These are phyloP conservation scores for Micrasema longulum DNA, from an alignment of 1,140 invertebrate species.

Conservation along the genomic window DNA sequence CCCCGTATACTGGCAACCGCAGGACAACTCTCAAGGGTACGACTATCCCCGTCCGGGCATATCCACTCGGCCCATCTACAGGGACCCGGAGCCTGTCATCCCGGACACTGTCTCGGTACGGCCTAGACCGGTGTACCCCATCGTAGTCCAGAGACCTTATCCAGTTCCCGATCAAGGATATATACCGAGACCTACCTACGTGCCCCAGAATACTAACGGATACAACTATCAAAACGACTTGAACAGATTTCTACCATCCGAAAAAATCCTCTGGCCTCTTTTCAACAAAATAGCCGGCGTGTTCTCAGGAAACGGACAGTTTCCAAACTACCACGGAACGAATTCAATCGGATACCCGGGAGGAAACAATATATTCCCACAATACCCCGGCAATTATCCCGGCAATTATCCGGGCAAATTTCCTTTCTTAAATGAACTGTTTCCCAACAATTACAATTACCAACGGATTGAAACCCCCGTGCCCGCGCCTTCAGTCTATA, in stretches of 20 bases:
- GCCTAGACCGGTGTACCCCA: conserved; percentile 41
- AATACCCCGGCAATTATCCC: conserved; percentile 40
- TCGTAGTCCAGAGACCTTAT: neutral
- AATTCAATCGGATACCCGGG: conserved; percentile 45
- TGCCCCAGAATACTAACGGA: conserved; percentile 6
- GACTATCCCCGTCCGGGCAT: conserved; percentile 40
- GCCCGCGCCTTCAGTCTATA: conserved; percentile 7
- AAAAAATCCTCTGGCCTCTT: conserved; percentile 47
- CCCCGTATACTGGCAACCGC: conserved; percentile 10
- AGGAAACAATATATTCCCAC: conserved; percentile 23
- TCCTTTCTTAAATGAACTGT: conserved; percentile 33
- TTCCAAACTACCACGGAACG: conserved; percentile 18
- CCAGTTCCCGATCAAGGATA: conserved; percentile 5
- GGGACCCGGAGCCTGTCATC: conserved; percentile 22
- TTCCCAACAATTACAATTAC: conserved; percentile 42
- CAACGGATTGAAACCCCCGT: neutral
- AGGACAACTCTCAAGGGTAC: conserved; percentile 21
- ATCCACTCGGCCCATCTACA: conserved; percentile 31
- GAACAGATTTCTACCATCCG: neutral
- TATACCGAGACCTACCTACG: neutral
- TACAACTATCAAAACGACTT: conserved; percentile 3
- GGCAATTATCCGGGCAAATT: conserved; percentile 45
- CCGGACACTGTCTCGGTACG: conserved; percentile 4
- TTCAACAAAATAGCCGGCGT: conserved; percentile 36
- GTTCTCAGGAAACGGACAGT: conserved; percentile 25